Evolutionary conservation across 2,888 invertebrate species (phyloP), one percentile per base, ranked within the genome.

Genomic region (Piscicola geometra): DNA sequence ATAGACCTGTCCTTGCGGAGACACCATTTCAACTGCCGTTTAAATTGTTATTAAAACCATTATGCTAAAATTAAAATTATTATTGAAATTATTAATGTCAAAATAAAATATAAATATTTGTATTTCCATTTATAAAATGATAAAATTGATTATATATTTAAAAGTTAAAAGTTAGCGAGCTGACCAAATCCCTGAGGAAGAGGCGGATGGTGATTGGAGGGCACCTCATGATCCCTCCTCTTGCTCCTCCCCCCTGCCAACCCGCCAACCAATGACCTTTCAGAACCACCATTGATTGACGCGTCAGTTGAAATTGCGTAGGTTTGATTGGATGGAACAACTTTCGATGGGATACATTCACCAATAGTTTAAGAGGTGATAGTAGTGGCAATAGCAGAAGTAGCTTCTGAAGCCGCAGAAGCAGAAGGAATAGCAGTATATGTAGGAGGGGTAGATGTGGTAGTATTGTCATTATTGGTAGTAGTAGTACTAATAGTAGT

Each of bases 1-100:
- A 35, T 41, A 76, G 35, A 76, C 52, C 66, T 76, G 76, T 3
- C 76, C 76, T 30, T 76, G 76, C 0, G 71, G 64, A 21, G 76
- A 60, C 9, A 71, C 71, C 56, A 33, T 71, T 18, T 76, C 60
- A 18, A 35, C 76, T 76, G n/a, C n/a, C n/a, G 67, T 25, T 41
- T 9, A 41, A 41, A 41, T 41, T 41, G 5, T 41, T 41, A 41
- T 41, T 41, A n/a, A n/a, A n/a, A n/a, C n/a, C n/a, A n/a, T n/a
- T n/a, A n/a, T n/a, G n/a, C n/a, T n/a, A n/a, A n/a, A n/a, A n/a
- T n/a, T n/a, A n/a, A n/a, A n/a, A n/a, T n/a, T n/a, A n/a, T n/a
- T n/a, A n/a, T n/a, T n/a, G n/a, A n/a, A n/a, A n/a, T n/a, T 12
- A 25, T 64, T 15, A 64, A 64, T n/a, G 21, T 47, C 21, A 47